These are phyloP conservation scores for Drosophila dunni DNA, from an alignment of 1,140 invertebrate species.

Conservation along the genomic window DNA sequence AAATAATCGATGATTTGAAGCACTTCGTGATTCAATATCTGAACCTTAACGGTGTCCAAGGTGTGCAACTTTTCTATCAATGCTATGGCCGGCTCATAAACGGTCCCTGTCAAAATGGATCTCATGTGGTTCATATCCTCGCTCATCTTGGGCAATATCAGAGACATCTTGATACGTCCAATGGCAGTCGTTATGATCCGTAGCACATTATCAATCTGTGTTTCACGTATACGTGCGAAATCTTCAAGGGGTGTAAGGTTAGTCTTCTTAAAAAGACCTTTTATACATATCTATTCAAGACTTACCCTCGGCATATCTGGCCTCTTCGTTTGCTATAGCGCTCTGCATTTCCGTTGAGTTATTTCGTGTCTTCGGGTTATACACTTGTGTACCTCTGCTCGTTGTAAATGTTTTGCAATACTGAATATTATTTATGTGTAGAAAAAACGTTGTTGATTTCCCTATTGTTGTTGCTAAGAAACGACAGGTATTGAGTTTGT, in stretches of 20 bases:
- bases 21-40: conserved; percentile 42
- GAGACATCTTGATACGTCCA: conserved; percentile 53
- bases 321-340: conserved; percentile 7
- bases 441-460: background rate
- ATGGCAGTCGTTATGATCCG: conserved; percentile 32
- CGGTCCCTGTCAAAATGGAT: conserved; percentile 11
- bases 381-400: background rate
- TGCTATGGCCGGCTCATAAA: conserved; percentile 34
- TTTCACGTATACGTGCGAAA: conserved; percentile 13
- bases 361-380: background rate
- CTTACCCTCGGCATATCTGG: conserved; percentile 22
- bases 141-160: conserved; percentile 54
- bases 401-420: conserved; percentile 6
- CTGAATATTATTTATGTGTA: conserved; percentile 6
- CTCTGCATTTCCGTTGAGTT: conserved; percentile 8
- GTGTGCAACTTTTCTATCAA: conserved; percentile 27
- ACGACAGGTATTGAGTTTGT: background rate
- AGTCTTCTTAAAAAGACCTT: background rate
- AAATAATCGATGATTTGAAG: conserved; percentile 56
- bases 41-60: background rate
- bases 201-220: background rate
- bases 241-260: background rate
- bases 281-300: background rate
- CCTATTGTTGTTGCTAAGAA: conserved; percentile 10
- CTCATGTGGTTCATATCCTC: conserved; percentile 28